Evolutionary conservation across 53 echinoderm and acorn worm species (phyloP).

Genomic region (Stichopus horrens): DNA sequence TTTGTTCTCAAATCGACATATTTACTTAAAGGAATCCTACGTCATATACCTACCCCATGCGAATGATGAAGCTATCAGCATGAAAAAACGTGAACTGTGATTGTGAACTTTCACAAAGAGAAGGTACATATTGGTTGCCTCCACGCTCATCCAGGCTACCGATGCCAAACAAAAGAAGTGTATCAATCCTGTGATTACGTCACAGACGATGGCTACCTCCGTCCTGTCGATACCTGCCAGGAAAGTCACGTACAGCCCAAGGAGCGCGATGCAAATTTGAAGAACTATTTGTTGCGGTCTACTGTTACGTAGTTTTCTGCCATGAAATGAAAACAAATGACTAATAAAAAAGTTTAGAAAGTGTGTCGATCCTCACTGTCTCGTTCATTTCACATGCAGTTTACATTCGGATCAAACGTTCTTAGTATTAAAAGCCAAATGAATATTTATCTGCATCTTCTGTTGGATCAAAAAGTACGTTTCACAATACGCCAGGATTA

Average conservation of each 20-base stretch:
- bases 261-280: slow-evolving; percentile 35
- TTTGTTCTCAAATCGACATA: too few relatives aligned
- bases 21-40: too few relatives aligned
- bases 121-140: slow-evolving; percentile 39
- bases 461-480: too few relatives aligned
- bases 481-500: too few relatives aligned
- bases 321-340: background rate
- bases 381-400: too few relatives aligned
- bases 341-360: too few relatives aligned
- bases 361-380: too few relatives aligned
- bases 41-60: slow-evolving; percentile 26
- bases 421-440: too few relatives aligned
- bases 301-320: slow-evolving; percentile 43
- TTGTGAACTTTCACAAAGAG: slow-evolving; percentile 37
- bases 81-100: background rate
- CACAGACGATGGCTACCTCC: background rate
- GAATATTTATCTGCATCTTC: too few relatives aligned
- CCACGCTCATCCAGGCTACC: slow-evolving; percentile 42
- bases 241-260: slow-evolving; percentile 28
- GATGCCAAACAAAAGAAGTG: slow-evolving; percentile 49
- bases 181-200: slow-evolving; percentile 4
- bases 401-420: too few relatives aligned
- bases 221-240: slow-evolving; percentile 38
- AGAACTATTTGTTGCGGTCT: slow-evolving; percentile 46
- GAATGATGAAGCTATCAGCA: slow-evolving; percentile 15